A percentile compares a stretch with the other conserved stretches of the same genome.
phyloP scores from a whole-genome alignment of 2,888 invertebrate species.

The Sesia apiformis region DNA sequence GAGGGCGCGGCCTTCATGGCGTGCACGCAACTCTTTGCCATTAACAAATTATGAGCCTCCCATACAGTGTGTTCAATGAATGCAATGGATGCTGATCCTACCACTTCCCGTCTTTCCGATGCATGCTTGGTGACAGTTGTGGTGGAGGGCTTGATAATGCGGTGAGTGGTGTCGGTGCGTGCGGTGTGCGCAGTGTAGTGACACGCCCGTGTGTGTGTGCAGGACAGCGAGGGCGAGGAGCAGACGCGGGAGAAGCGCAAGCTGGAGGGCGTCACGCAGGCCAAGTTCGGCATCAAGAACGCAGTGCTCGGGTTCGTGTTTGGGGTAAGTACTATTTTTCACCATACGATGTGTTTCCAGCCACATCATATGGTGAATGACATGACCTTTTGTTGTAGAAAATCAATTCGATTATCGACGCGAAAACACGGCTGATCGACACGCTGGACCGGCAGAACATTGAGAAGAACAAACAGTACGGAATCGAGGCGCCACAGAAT shows the following conservation, averaged over 20 bases:
- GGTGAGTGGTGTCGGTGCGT: constrained; percentile 12
- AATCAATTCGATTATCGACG: constrained; percentile 87
- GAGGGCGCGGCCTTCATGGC: no score
- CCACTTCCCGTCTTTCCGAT: constrained; percentile 2
- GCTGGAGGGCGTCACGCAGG: constrained; percentile 77
- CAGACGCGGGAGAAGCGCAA: constrained; percentile 82
- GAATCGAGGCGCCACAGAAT: constrained; percentile 79
- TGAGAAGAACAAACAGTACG: constrained; percentile 83
- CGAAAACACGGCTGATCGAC: constrained; percentile 82
- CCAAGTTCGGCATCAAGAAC: constrained; percentile 83
- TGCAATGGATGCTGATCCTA: constrained; percentile 1
- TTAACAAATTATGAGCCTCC: not conserved
- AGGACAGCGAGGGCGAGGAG: constrained; percentile 62
- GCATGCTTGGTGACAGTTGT: constrained; percentile 1
- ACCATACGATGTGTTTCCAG: not conserved
- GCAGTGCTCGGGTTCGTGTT: constrained; percentile 88
- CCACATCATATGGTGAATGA: not conserved
- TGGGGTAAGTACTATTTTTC: constrained; percentile 76
- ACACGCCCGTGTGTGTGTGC: constrained; percentile 41
- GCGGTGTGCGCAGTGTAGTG: constrained; percentile 9
- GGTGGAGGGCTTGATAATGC: not conserved
- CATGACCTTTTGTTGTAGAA: constrained; percentile 73
- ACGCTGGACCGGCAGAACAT: constrained; percentile 82
- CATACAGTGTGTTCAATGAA: constrained; percentile 5
- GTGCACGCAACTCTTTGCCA: no score